Percentiles rank a stretch among this genome's conserved stretches.
Conservation (phyloP, 2,113 vertebrate species). For the Psammodynastes pulverulentus region DNA sequence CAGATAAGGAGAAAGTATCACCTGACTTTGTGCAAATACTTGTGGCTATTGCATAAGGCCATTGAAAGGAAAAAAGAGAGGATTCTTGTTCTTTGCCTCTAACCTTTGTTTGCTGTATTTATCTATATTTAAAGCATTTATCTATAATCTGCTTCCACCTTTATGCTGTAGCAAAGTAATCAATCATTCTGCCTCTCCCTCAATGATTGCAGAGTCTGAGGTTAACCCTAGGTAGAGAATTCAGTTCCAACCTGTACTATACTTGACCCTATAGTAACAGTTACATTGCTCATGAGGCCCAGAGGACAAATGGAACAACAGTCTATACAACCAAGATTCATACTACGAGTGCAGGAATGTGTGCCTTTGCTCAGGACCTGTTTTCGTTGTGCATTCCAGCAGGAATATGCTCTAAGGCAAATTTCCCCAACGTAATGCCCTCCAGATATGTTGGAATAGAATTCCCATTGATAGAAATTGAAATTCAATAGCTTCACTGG, state of each 20-base stretch:
- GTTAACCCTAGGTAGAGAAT: neutral
- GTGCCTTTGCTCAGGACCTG: neutral
- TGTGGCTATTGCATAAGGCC: constrained; percentile 1
- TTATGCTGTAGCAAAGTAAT: constrained; percentile 5
- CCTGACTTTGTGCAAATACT: neutral
- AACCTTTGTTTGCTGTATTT: constrained; percentile 2
- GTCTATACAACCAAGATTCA: neutral
- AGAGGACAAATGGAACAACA: neutral
- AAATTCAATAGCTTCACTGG: neutral
- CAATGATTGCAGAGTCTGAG: neutral
- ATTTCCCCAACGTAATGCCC: neutral
- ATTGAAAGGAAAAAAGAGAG: neutral
- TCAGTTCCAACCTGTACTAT: neutral
- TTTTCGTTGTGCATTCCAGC: neutral
- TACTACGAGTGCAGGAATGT: neutral
- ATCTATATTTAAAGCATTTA: neutral
- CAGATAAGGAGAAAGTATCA: constrained; percentile 13
- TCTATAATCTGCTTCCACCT: constrained; percentile 8
- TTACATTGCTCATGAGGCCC: neutral
- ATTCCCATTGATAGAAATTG: neutral
- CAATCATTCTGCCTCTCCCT: constrained; percentile 11
- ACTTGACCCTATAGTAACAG: neutral
- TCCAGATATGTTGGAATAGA: neutral
- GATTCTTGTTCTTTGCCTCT: neutral
- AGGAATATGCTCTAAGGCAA: neutral